Evolutionary conservation across 92 coral and sea anemone genomes (phyloP), one percentile per base, ranked within the genome.

Genomic region (Porites rus): DNA sequence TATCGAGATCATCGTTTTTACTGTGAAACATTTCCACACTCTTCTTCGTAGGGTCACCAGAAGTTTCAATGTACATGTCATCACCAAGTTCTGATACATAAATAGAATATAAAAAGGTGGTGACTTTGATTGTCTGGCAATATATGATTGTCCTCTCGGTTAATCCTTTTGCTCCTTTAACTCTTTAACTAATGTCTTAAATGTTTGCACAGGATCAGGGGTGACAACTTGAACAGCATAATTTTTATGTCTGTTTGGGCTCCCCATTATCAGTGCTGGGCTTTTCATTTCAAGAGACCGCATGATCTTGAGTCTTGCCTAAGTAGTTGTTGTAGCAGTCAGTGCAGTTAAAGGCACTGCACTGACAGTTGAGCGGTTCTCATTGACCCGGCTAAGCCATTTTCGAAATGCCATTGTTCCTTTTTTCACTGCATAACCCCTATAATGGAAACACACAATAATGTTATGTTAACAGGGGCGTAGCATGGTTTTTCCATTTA

Each of bases 11-110:
- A 72, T 89, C 91, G 72, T 50, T 86, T 54, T 91, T 76, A 52
- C 82, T 72, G 63, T 92, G 93, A 25, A 74, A 92, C 95, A 89
- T 89, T 82, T 92, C 92, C 16, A 89, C 89, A 1, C 68, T 65
- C n/a, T 80, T 81, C 52, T 83, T 78, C 56, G 28, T 83, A 12
- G 83, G 91, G 31, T 84, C 68, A 28, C 4, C 13, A 8, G 53
- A 25, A 61, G 31, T n/a, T 10, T 59, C 68, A 6, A 60, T 61
- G 62, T 65, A 91, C 10, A 91, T 76, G 65, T 51, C 4, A 18
- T 82, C 38, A 3, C 77, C 88, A 18, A 86, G 81, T 77, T 82
- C 88, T n/a, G 84, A 31, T 18, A 70, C 24, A 82, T 86, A 86
- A 63, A 16, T 59, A 14, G 61, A 64, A 76, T 90, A 86, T 9